phyloP scores from a whole-genome alignment of 2,888 invertebrate species.

The Mechanitis messenoides region DNA sequence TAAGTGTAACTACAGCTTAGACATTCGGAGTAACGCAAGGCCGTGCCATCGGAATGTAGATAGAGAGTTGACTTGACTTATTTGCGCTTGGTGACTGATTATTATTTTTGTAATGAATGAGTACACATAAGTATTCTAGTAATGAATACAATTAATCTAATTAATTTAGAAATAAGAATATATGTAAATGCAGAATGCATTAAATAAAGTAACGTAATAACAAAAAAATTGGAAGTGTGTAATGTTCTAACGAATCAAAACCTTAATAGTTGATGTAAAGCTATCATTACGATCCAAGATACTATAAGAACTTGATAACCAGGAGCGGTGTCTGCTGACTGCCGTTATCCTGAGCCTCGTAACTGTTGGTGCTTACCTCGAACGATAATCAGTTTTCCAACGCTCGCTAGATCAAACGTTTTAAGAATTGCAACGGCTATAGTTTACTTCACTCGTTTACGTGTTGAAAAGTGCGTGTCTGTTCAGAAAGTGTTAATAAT shows the following conservation, averaged over 20 bases:
- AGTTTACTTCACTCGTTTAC: too few species aligned
- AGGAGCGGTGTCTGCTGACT: conserved; percentile 16
- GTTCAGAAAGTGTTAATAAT: too few species aligned
- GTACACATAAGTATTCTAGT: background rate
- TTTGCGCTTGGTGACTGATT: conserved; percentile 40
- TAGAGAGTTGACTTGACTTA: conserved; percentile 55
- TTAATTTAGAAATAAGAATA: too few species aligned
- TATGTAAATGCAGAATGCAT: too few species aligned
- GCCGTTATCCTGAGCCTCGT: conserved; percentile 23
- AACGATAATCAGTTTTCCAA: conserved; percentile 17
- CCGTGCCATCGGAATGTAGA: conserved; percentile 53
- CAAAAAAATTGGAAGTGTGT: too few species aligned
- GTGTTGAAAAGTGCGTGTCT: too few species aligned
- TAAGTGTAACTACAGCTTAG: conserved; percentile 7
- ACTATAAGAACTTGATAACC: conserved; percentile 12
- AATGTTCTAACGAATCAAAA: too few species aligned
- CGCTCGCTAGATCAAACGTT: conserved; percentile 11
- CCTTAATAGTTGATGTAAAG: background rate
- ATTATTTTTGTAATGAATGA: conserved; percentile 14
- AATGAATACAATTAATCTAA: too few species aligned
- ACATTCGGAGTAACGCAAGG: conserved; percentile 30
- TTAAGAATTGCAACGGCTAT: background rate
- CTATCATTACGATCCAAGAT: background rate
- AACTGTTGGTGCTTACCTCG: conserved; percentile 14
- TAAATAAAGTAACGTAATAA: too few species aligned